Conservation (phyloP, 2,888 invertebrate genomes). For the Emesis castigata region DNA sequence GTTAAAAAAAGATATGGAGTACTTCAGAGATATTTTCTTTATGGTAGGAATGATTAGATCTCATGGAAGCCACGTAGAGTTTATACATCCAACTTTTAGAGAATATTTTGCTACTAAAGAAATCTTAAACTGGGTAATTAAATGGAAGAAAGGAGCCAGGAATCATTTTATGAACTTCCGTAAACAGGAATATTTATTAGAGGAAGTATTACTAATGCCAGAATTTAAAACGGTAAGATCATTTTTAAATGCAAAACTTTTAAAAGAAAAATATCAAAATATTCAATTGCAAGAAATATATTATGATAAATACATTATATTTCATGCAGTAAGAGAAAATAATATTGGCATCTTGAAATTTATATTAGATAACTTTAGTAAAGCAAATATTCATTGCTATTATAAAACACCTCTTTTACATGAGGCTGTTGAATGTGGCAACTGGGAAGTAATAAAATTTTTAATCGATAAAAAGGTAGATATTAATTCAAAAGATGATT, state of each 20-base stretch:
- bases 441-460: not conserved
- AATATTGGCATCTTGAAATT: not conserved
- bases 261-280: not conserved
- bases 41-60: not conserved
- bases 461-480: not conserved
- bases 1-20: not conserved
- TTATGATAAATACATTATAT: not conserved
- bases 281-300: constrained; percentile 1
- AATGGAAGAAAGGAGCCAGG: not conserved
- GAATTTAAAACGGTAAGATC: not conserved
- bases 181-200: constrained; percentile 2
- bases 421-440: not conserved
- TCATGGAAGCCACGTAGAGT: not conserved
- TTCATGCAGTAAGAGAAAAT: not conserved
- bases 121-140: not conserved
- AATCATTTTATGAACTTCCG: not conserved
- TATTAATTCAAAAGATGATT: not conserved
- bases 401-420: not conserved
- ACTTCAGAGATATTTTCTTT: not conserved
- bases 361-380: not conserved
- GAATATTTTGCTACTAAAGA: constrained; percentile 3
- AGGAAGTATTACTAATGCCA: not conserved
- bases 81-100: constrained; percentile 8
- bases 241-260: constrained; percentile 7
- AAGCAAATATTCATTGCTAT: not conserved